phyloP scores from a whole-genome alignment of 2,797 vertebrate genomes.

The Paratrypauchen microcephalus region DNA sequence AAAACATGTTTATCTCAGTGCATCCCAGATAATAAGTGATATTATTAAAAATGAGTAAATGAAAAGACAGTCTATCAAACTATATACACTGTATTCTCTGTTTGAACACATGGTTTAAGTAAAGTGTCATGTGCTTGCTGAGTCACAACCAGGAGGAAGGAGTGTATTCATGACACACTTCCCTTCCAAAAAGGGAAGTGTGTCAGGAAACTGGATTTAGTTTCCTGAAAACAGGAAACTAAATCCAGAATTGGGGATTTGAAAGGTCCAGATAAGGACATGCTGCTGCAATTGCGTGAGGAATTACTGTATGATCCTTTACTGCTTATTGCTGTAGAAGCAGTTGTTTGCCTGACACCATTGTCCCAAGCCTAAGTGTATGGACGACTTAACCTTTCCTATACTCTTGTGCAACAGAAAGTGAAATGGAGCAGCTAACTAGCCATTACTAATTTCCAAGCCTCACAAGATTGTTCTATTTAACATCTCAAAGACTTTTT shows the following conservation, averaged over 20 bases:
- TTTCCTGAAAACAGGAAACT: background rate
- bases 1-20: background rate
- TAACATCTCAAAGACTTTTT: too few relatives aligned
- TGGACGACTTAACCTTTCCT: too few relatives aligned
- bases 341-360: too few relatives aligned
- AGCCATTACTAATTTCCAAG: too few relatives aligned
- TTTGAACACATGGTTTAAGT: background rate
- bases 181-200: too few relatives aligned
- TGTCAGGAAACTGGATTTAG: background rate
- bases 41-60: background rate
- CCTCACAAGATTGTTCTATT: too few relatives aligned
- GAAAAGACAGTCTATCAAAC: background rate
- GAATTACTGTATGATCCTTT: background rate
- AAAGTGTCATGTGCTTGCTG: constrained; percentile 57
- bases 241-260: too few relatives aligned
- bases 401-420: too few relatives aligned
- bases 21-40: background rate
- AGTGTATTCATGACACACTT: constrained; percentile 10
- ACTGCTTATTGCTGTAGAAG: background rate
- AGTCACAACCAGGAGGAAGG: constrained; percentile 42
- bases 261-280: background rate
- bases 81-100: background rate
- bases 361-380: too few relatives aligned
- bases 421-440: too few relatives aligned
- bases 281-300: background rate